Percentiles rank a stretch among this genome's conserved stretches.
These are phyloP conservation scores for Xestia ashworthii DNA, from an alignment of 2,888 invertebrate genomes.

Conservation along the genomic window DNA sequence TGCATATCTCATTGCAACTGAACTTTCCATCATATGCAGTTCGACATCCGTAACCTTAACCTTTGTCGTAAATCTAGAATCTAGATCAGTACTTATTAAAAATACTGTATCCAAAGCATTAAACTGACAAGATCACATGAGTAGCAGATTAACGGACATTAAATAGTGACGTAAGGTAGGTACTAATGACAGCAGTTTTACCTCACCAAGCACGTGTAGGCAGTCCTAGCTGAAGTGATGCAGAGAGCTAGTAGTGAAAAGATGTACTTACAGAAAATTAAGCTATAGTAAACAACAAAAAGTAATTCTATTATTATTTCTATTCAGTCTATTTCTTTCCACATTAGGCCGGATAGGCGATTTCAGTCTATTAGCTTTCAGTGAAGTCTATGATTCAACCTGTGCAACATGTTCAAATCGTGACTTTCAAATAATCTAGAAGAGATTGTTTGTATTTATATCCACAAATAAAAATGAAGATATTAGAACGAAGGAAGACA, in stretches of 20 bases:
- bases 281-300: neutral
- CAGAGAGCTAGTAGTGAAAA: neutral
- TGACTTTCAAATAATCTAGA: neutral
- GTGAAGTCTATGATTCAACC: neutral
- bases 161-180: neutral
- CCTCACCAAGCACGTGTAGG: neutral
- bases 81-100: neutral
- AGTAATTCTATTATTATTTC: neutral
- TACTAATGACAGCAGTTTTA: conserved; percentile 20
- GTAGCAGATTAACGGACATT: conserved; percentile 2
- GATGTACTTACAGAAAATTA: neutral
- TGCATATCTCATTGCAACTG: neutral
- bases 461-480: neutral
- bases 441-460: neutral
- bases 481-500: conserved; percentile 25
- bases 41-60: conserved; percentile 7
- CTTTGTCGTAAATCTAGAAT: neutral
- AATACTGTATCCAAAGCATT: conserved; percentile 34
- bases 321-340: neutral
- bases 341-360: neutral
- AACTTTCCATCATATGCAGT: neutral
- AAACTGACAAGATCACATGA: conserved; percentile 14
- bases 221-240: neutral
- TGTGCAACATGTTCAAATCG: neutral
- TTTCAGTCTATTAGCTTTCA: neutral